A percentile compares a stretch with the other conserved stretches of the same genome.
These are phyloP conservation scores for Rhodeus uyekii DNA, from an alignment of 2,797 vertebrate species.

Conservation along the genomic window DNA sequence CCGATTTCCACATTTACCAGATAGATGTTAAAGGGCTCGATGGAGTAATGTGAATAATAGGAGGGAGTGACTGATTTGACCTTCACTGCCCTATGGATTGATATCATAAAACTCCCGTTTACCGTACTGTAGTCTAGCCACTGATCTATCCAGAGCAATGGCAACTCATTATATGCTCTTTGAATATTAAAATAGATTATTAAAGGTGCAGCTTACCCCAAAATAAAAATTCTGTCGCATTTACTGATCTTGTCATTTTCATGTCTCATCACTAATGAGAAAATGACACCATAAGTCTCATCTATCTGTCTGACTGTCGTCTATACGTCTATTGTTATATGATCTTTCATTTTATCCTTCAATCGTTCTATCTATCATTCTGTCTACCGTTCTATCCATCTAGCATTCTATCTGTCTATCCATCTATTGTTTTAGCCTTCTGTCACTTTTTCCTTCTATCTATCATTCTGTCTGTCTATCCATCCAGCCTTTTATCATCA, in stretches of 20 bases:
- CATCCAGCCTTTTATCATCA: too few species aligned
- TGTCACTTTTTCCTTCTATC: too few species aligned
- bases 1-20: not conserved
- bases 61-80: slow-evolving; percentile 24
- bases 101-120: not conserved
- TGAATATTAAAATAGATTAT: not conserved
- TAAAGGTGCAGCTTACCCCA: not conserved
- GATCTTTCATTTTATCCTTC: too few species aligned
- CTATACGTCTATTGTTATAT: too few species aligned
- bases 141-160: not conserved
- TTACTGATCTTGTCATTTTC: too few species aligned
- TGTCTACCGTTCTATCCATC: not conserved
- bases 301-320: too few species aligned
- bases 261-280: too few species aligned
- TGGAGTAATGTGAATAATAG: slow-evolving; percentile 37
- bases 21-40: slow-evolving; percentile 20
- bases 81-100: not conserved
- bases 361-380: not conserved
- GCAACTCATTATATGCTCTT: not conserved
- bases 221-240: too few species aligned
- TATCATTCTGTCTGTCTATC: too few species aligned
- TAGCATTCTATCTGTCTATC: not conserved
- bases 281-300: too few species aligned
- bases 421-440: too few species aligned
- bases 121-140: not conserved